Evolutionary conservation across 2,888 invertebrate genomes (phyloP).

Genomic region (Rhyacophila evoluta): DNA sequence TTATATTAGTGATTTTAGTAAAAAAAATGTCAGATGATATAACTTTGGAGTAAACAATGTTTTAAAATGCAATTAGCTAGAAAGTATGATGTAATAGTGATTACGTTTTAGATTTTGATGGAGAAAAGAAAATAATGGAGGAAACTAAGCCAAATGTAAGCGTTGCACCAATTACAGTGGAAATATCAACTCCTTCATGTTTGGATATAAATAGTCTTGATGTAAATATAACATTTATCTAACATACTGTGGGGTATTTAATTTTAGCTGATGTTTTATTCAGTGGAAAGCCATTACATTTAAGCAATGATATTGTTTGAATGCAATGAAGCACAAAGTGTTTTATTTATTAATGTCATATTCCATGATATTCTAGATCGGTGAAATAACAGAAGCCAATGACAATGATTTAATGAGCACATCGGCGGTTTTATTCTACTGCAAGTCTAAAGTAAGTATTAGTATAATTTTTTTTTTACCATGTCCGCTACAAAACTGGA

Average conservation of each 20-base stretch:
- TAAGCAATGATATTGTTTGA: no score
- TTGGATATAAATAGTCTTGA: constrained; percentile 68
- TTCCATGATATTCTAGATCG: constrained; percentile 67
- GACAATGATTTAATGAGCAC: constrained; percentile 78
- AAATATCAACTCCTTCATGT: constrained; percentile 56
- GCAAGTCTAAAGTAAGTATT: constrained; percentile 83
- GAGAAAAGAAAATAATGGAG: not conserved
- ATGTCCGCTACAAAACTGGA: no score
- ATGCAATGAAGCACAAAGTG: no score
- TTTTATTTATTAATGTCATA: no score
- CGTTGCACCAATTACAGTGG: constrained; percentile 29
- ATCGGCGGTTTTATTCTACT: constrained; percentile 83
- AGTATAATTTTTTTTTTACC: no score
- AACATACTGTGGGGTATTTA: not conserved
- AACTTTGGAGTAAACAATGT: not conserved
- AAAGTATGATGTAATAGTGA: not conserved
- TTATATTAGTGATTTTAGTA: not conserved
- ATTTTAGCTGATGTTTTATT: no score
- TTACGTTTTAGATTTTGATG: not conserved
- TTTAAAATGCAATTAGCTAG: not conserved
- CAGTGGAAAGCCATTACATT: no score
- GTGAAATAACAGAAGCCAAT: constrained; percentile 77
- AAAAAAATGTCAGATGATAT: not conserved
- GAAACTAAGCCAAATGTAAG: not conserved
- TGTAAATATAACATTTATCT: constrained; percentile 61